Percentiles rank a stretch among this genome's conserved stretches.
These are phyloP conservation scores for Oncorhynchus kisutch DNA, from an alignment of 2,113 vertebrate species.

Conservation along the genomic window DNA sequence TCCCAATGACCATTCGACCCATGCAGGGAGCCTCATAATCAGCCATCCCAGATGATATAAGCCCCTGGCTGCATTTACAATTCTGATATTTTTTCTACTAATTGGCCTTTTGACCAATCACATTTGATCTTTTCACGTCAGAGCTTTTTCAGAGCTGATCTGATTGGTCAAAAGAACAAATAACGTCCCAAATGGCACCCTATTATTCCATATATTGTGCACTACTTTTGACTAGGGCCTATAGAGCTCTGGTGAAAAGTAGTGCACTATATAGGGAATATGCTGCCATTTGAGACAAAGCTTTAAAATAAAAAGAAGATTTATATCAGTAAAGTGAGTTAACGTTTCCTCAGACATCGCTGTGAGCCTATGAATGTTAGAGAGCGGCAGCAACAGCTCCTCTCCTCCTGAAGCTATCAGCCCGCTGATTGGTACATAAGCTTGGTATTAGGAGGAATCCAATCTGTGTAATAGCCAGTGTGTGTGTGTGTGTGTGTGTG, in stretches of 20 bases:
- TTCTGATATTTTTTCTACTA: no score
- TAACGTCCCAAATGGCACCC: no score
- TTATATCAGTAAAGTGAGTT: neutral
- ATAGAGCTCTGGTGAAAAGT: no score
- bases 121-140: no score
- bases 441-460: neutral
- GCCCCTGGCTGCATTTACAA: no score
- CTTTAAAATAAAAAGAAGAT: neutral
- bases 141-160: no score
- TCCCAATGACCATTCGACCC: neutral
- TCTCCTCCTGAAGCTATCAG: neutral
- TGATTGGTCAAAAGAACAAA: no score
- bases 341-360: neutral
- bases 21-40: neutral
- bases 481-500: neutral
- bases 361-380: neutral
- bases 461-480: neutral
- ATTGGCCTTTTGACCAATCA: no score
- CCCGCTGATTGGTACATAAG: conserved; percentile 1
- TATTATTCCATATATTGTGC: no score
- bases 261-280: neutral
- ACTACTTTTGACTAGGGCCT: no score
- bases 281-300: neutral
- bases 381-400: neutral
- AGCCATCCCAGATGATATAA: no score